Evolutionary conservation across 2,888 invertebrate species (phyloP), one percentile per base, ranked within the genome.

Genomic region (Drosophila planitibia): DNA sequence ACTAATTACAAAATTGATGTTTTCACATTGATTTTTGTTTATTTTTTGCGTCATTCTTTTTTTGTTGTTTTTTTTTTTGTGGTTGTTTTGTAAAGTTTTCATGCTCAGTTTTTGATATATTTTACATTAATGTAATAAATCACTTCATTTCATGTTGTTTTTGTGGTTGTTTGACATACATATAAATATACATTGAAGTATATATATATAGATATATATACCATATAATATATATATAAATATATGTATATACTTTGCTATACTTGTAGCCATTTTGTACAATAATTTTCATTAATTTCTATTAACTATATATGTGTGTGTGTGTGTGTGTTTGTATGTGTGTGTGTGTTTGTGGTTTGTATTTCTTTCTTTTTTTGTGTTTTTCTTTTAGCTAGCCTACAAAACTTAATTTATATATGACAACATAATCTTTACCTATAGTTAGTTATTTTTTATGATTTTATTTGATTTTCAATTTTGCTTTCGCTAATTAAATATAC

Each of bases 71-170:
- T 85, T 52, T 69, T 84, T 85, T 62, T 71, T 69, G 22, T 52
- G 35, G 32, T 83, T 89, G 82, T 89, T 91, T 91, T 89, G 84
- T 91, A 85, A 82, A 85, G 82, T 86, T 85, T 83, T 89, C 73
- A 72, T 74, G 58, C 76, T 82, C 82, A 65, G 65, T 83, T 81
- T 78, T 77, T 78, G 61, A 74, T 74, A 82, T 75, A 79, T 82
- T 89, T 86, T 89, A 86, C 79, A 89, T 85, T 82, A 83, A 81
- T 84, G 86, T 87, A 89, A 89, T 87, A 84, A 85, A 88, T 89
- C 87, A 88, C 85, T 87, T 90, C 78, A 82, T 80, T 82, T 77
- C 76, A 71, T 74, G 66, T 74, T 77, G 53, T 71, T 71, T 66
- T 70, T 76, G 47, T 71, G 49, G 74, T 54, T 79, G 65, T 71